Conservation (phyloP, 30 jellyfish, hydroid and myxozoan species). For the Turritopsis rubra region DNA sequence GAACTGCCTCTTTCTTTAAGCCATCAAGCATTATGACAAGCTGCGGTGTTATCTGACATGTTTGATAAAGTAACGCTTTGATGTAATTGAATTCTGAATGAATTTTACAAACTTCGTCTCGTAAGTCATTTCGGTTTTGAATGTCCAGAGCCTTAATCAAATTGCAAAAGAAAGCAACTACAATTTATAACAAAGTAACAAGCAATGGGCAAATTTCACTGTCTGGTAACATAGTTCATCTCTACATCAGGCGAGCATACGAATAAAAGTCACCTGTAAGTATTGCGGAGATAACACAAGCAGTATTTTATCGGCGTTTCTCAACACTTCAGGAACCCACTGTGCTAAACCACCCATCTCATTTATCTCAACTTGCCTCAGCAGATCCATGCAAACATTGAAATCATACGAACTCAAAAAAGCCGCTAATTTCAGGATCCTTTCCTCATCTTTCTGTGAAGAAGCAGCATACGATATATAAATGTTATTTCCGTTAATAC, state of each 20-base stretch:
- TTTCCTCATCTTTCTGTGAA: not conserved
- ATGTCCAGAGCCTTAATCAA: constrained; percentile 1
- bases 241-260: not conserved
- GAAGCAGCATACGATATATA: not conserved
- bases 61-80: constrained; percentile 10
- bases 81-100: constrained; percentile 6
- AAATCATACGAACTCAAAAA: not conserved
- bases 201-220: not conserved
- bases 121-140: not conserved
- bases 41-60: constrained; percentile 18
- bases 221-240: too few relatives aligned
- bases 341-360: not conserved
- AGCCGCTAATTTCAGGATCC: not conserved
- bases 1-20: constrained; percentile 17
- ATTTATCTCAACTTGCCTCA: constrained; percentile 4
- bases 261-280: not conserved
- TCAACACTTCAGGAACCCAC: constrained; percentile 4
- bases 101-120: constrained; percentile 12
- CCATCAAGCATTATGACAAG: constrained; percentile 18
- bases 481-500: not conserved
- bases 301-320: not conserved
- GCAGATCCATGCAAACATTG: not conserved
- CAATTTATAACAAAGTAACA: not conserved
- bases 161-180: not conserved
- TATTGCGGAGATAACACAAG: not conserved